Evolutionary conservation across 2,888 invertebrate genomes (phyloP).

Genomic region (Hemistola chrysoprasaria): DNA sequence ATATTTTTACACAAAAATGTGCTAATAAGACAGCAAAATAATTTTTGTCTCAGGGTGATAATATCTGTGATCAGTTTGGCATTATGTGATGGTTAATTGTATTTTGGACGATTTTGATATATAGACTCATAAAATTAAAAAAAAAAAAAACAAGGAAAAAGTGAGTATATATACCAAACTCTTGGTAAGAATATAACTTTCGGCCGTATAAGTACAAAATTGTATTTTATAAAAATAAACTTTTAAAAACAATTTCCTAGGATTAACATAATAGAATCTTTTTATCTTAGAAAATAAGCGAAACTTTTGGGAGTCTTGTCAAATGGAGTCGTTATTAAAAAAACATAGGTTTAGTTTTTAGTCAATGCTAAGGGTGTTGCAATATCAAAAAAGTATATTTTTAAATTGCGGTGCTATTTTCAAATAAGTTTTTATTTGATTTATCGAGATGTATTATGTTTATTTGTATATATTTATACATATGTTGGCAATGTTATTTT

Average conservation of each 20-base stretch:
- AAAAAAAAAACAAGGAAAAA: slow-evolving; percentile 3
- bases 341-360: slow-evolving; percentile 19
- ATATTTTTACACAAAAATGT: no score
- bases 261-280: slow-evolving; percentile 37
- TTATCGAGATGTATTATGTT: slow-evolving; percentile 23
- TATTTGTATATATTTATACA: slow-evolving; percentile 24
- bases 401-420: slow-evolving; percentile 39
- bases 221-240: slow-evolving; percentile 46
- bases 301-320: slow-evolving; percentile 33
- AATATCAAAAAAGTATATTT: slow-evolving; percentile 37
- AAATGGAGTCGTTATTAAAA: slow-evolving; percentile 10
- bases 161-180: slow-evolving; percentile 9
- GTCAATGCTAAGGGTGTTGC: slow-evolving; percentile 42
- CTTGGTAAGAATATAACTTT: slow-evolving; percentile 33
- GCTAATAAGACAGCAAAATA: slow-evolving; percentile 40
- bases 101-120: slow-evolving; percentile 15
- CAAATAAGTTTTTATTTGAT: slow-evolving; percentile 23
- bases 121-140: slow-evolving; percentile 13
- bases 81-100: slow-evolving; percentile 64
- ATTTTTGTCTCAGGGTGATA: slow-evolving; percentile 58
- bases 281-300: slow-evolving; percentile 28
- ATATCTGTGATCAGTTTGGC: slow-evolving; percentile 69
- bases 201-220: slow-evolving; percentile 76
- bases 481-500: slow-evolving; percentile 27
- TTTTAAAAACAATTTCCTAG: slow-evolving; percentile 35